Base-by-base conservation (phyloP, 2,797 vertebrate species). In the Astyanax mexicanus region DNA sequence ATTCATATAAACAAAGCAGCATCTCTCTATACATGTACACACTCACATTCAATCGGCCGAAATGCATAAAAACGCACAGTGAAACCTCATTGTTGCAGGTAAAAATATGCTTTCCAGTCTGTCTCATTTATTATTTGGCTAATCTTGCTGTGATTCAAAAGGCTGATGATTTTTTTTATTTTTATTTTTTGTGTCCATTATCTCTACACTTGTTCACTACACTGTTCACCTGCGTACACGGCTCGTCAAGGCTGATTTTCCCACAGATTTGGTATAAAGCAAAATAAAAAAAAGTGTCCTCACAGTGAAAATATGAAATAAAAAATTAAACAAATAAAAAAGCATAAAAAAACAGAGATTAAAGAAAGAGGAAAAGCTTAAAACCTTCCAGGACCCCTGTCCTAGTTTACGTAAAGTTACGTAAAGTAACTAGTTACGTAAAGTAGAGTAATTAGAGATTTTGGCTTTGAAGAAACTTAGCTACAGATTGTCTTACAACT, bases 181-280 rank as follows among this genome's bases (percentile, higher is more conserved):
- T n/a, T n/a, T n/a, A n/a, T 55, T 21, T 44, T 65, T 10, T 3
- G 9, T 3, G 17, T 57, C 49, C 7, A 12, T 19, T 32, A 1
- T n/a, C n/a, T n/a, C n/a, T n/a, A n/a, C n/a, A n/a, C n/a, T n/a
- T n/a, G n/a, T n/a, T n/a, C n/a, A n/a, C 47, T 42, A 77, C 44
- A 64, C 29, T 45, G 11, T 45, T 66, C 73, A 11, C 37, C 75
- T 74, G 57, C 66, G 80, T 79, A 72, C 65, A 72, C 65, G 38
- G 29, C 19, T 52, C 51, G 7, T 55, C 45, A 27, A 45, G 10
- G n/a, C 52, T 51, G 55, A 49, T 8, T 19, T 60, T 74, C 47
- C 51, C 61, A 69, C n/a, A n/a, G n/a, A 73, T 84, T 80, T 80
- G 72, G 83, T 82, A 66, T 75, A 27, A 78, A 78, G 79, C 75